Base-by-base conservation (phyloP, 1,140 invertebrate genomes). In the Piezodorus guildinii region DNA sequence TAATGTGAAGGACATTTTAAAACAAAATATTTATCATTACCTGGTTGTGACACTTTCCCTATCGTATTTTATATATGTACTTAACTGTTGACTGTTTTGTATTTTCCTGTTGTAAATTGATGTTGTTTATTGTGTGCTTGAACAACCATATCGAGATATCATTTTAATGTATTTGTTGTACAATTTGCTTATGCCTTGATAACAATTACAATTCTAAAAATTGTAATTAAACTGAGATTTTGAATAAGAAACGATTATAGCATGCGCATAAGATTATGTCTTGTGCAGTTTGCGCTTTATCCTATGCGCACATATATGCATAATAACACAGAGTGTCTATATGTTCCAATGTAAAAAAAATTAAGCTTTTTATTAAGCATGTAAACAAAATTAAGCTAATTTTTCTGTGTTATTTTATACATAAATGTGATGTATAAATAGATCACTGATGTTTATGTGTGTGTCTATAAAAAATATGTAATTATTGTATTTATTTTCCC, bases 21-120 rank as follows among this genome's bases (percentile, higher is more conserved):
- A 17, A 60, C 25, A 27, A 45, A n/a, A 64, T 16, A 21, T 21
- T 58, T 25, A 59, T 34, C 39, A 58, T 39, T 60, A 27, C 46
- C 59, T 65, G 65, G 65, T 66, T 66, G 65, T 66, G 65, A 66
- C 39, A 62, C 23, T 34, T 62, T 61, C 46, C 34, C 58, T 45
- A 39, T 19, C 44, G 54, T 62, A 34, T 59, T 65, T 60, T 59
- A 49, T 65, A 30, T 45, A 60, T 66, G 61, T 66, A 66, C 65
- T 66, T 66, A 66, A 66, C 61, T 66, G 65, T 66, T 62, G 59
- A 54, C 45, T n/a, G 52, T 59, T 62, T 62, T 46, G 56, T 66
- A 62, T 62, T 66, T 65, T 63, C 65, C 60, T 62, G 65, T 62
- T 54, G 61, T 66, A 66, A 54, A 66, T 62, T 49, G 54, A 58